Evolutionary conservation across 1,140 invertebrate species (phyloP).

Genomic region (Neomicropteryx cornuta): DNA sequence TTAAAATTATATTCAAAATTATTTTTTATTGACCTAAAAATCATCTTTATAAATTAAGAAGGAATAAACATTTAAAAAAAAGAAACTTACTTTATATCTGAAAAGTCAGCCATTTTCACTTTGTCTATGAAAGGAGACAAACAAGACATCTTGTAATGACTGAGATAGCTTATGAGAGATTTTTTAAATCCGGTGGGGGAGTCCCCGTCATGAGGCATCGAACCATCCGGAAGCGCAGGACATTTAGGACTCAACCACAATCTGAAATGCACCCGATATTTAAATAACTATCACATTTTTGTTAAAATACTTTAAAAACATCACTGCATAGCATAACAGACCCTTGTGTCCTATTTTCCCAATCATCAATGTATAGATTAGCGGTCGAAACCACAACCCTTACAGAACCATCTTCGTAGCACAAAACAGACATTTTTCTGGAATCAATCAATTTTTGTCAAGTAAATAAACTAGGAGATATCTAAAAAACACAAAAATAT

Average conservation of each 20-base stretch:
- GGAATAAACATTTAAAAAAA: no score
- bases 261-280: conserved; percentile 28
- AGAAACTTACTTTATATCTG: no score
- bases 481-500: no score
- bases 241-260: conserved; percentile 82
- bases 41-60: no score
- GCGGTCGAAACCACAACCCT: conserved; percentile 85
- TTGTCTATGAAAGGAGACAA: neutral
- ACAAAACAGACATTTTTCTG: conserved; percentile 83
- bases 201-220: conserved; percentile 55
- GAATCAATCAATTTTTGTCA: conserved; percentile 17
- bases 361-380: conserved; percentile 84
- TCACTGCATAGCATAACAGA: conserved; percentile 18
- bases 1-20: no score
- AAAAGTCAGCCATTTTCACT: neutral
- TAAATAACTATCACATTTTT: neutral
- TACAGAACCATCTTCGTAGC: conserved; percentile 70
- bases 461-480: neutral
- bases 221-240: conserved; percentile 42
- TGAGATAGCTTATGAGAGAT: conserved; percentile 74
- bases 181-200: conserved; percentile 76
- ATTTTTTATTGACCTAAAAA: no score
- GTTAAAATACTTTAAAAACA: conserved; percentile 6
- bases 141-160: conserved; percentile 54
- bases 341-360: conserved; percentile 91